These are phyloP conservation scores for Philotrypesis tridentata DNA, from an alignment of 1,140 invertebrate genomes.

Conservation along the genomic window DNA sequence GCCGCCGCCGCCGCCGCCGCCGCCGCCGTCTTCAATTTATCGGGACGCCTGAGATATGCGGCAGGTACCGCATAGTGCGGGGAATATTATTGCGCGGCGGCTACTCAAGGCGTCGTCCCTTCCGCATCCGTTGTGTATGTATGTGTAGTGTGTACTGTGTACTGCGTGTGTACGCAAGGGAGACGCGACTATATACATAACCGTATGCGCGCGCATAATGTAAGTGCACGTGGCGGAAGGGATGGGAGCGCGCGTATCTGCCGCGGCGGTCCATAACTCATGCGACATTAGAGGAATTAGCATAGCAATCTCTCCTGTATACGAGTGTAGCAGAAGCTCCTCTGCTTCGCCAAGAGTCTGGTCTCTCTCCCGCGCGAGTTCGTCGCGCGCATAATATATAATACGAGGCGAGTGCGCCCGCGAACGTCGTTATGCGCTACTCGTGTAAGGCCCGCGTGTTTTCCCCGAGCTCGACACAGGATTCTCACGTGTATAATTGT, in stretches of 20 bases:
- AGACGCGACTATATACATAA: constrained; percentile 28
- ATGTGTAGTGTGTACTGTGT: too few relatives aligned
- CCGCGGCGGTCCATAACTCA: constrained; percentile 59
- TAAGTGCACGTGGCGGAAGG: constrained; percentile 40
- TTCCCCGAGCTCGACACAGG: not conserved
- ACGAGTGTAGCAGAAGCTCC: not conserved
- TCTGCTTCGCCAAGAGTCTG: too few relatives aligned
- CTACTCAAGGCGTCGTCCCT: constrained; percentile 52
- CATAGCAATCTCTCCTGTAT: constrained; percentile 62
- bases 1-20: not conserved
- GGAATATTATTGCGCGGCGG: constrained; percentile 58
- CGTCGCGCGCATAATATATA: not conserved
- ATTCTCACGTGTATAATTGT: not conserved
- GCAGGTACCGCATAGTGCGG: constrained; percentile 6
- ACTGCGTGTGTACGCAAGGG: too few relatives aligned
- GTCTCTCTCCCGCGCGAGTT: not conserved
- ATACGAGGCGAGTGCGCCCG: constrained; percentile 12
- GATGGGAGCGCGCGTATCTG: constrained; percentile 18
- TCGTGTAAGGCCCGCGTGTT: not conserved
- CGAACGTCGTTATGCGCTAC: not conserved
- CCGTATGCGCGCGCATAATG: not conserved
- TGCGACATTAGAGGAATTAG: constrained; percentile 67
- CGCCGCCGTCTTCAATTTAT: constrained; percentile 60
- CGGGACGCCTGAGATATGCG: constrained; percentile 59
- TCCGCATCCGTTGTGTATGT: constrained; percentile 57